Evolutionary conservation across 2,888 invertebrate species (phyloP), one percentile per base, ranked within the genome.

Genomic region (Rapana venosa): DNA sequence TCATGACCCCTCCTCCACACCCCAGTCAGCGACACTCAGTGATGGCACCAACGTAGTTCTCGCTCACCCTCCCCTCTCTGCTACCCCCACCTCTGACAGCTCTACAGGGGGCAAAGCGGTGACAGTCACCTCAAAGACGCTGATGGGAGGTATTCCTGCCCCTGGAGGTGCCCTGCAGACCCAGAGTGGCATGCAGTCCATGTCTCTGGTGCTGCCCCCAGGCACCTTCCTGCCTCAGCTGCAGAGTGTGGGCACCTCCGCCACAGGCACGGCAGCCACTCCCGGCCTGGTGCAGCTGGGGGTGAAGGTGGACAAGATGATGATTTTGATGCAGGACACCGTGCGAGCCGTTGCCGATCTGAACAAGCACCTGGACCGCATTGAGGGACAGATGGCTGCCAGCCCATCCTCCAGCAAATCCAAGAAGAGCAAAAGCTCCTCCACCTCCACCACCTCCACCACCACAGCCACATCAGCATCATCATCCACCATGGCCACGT

Each of bases 201-300:
- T 91, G 70, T 92, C 92, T 1, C 87, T 92, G 26, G 91, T 92
- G 88, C 88, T 91, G 81, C 91, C 91, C 15, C 90, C 88, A 26
- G 87, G 89, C 79, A 90, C 88, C 22, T 79, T 92, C 30, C 87
- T 92, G 77, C 91, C 91, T 26, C 91, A 92, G 90, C 90, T 92
- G 30, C 90, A 91, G 83, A 84, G 70, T n/a, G 85, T 87, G 32
- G 26, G 26, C 22, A 36, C 81, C 13, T 83, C 84, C 81, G 47
- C 47, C 47, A 22, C 35, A 32, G 81, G 17, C 11, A 26, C 47
- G 2, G 81, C 87, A 2, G 79, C 88, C 30, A 66, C 87, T 22
- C 91, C 91, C 17, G 90, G 91, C 66, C 86, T 92, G 32, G 47
- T 90, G n/a, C 91, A 92, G 89, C 35, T 92, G 61, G 74, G 88